phyloP scores from a whole-genome alignment of 2,797 vertebrate species.

The Hoplostethus atlanticus region DNA sequence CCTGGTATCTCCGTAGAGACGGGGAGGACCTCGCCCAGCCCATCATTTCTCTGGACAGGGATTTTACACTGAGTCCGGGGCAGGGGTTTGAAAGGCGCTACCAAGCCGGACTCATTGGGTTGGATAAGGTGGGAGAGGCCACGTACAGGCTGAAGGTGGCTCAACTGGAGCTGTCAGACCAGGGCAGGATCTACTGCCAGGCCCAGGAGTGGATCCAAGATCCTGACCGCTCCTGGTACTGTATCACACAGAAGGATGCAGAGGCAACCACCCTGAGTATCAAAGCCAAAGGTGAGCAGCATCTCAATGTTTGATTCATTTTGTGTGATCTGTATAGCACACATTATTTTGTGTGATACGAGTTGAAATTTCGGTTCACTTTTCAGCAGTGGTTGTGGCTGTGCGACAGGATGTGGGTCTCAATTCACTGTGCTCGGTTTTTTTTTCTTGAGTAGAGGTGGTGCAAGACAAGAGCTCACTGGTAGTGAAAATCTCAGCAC shows the following conservation, averaged over 20 bases:
- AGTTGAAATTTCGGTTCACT: background rate
- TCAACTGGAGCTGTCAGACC: constrained; percentile 75
- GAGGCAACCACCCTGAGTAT: constrained; percentile 60
- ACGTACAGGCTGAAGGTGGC: constrained; percentile 76
- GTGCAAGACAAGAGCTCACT: constrained; percentile 66
- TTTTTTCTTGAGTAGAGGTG: constrained; percentile 44
- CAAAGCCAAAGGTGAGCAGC: constrained; percentile 82
- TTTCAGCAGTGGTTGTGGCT: background rate
- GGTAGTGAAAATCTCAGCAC: constrained; percentile 63
- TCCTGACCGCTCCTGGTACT: constrained; percentile 82
- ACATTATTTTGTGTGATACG: background rate
- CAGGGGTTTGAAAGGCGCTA: constrained; percentile 74
- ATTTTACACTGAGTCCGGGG: constrained; percentile 81
- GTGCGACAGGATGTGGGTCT: constrained; percentile 37
- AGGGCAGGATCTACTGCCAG: constrained; percentile 80
- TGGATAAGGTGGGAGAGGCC: constrained; percentile 81
- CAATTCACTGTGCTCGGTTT: constrained; percentile 9
- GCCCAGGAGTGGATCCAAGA: constrained; percentile 86
- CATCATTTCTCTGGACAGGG: constrained; percentile 78
- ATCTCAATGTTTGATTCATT: background rate
- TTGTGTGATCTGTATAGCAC: background rate
- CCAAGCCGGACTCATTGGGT: constrained; percentile 63
- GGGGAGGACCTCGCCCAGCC: constrained; percentile 17
- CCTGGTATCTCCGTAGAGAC: constrained; percentile 85
- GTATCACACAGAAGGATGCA: constrained; percentile 80